A percentile compares a stretch with the other conserved stretches of the same genome.
These are phyloP conservation scores for Meriones unguiculatus DNA, from an alignment of 2,113 vertebrate species.

Conservation along the genomic window DNA sequence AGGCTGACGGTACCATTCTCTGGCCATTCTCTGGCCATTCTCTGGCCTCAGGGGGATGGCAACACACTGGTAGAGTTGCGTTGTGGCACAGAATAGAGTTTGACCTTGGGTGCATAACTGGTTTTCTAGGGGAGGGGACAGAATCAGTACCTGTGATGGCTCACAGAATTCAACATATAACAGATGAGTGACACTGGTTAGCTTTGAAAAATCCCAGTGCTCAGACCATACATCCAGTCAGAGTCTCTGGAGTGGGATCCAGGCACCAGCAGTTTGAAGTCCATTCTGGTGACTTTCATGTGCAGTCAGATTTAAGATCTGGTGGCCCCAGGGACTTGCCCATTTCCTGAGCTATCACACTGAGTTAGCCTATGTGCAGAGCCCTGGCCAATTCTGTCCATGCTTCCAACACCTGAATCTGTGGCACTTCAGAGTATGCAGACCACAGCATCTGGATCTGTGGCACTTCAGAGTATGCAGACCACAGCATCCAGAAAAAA, in stretches of 20 bases:
- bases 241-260: neutral
- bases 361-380: fast-evolving
- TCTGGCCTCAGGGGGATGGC: neutral
- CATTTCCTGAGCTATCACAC: fast-evolving
- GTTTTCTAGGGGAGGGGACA: neutral
- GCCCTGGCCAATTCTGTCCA: neutral
- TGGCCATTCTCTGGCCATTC: neutral
- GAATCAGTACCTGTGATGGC: fast-evolving
- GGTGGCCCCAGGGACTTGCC: neutral
- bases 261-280: neutral
- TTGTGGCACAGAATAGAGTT: neutral
- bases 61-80: no score
- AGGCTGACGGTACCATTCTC: fast-evolving
- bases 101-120: neutral
- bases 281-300: neutral
- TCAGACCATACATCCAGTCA: neutral
- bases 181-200: neutral
- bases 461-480: neutral
- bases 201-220: neutral
- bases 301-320: neutral
- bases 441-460: neutral
- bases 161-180: neutral
- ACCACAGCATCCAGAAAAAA: fast-evolving
- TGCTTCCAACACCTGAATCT: neutral
- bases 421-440: no score